Evolutionary conservation across 2,888 invertebrate genomes (phyloP).

Genomic region (Desoria tigrina): DNA sequence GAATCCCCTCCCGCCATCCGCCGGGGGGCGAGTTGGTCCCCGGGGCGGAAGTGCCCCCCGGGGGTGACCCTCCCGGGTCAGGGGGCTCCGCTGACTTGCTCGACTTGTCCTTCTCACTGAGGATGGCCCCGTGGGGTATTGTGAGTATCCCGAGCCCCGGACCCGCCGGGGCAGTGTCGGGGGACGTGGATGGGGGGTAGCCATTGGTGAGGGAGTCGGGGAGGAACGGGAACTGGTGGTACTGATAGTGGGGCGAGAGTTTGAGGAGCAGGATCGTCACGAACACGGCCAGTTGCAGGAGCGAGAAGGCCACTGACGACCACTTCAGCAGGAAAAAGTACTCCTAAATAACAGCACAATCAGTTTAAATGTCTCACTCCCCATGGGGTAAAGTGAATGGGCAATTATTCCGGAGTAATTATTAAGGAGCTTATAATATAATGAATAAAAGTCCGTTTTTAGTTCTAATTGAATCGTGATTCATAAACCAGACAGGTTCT

Average conservation of each 20-base stretch:
- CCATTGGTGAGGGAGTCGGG: slow-evolving; percentile 37
- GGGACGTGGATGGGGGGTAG: slow-evolving; percentile 8
- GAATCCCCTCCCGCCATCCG: background rate
- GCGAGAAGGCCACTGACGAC: slow-evolving; percentile 42
- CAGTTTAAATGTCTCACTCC: background rate
- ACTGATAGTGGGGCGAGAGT: slow-evolving; percentile 39
- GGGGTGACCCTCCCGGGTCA: slow-evolving; percentile 5
- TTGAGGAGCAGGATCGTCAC: slow-evolving; percentile 39
- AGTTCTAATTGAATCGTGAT: no score
- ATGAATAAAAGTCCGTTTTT: no score
- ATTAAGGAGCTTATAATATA: no score
- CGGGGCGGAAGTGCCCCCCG: no score
- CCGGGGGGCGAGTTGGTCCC: background rate
- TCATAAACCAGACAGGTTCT: no score
- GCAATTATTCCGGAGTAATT: no score
- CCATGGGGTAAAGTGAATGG: no score
- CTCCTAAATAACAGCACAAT: slow-evolving; percentile 35
- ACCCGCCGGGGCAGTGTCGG: background rate
- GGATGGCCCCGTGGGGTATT: slow-evolving; percentile 6
- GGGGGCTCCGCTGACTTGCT: slow-evolving; percentile 6
- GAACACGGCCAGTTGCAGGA: slow-evolving; percentile 42
- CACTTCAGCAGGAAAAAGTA: slow-evolving; percentile 42
- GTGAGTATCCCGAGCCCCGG: background rate
- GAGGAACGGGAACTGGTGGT: slow-evolving; percentile 41
- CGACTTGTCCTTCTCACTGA: slow-evolving; percentile 5